Evolutionary conservation across 1,140 invertebrate genomes (phyloP), one percentile per base, ranked within the genome.

Genomic region (Atopsyche davidsoni): DNA sequence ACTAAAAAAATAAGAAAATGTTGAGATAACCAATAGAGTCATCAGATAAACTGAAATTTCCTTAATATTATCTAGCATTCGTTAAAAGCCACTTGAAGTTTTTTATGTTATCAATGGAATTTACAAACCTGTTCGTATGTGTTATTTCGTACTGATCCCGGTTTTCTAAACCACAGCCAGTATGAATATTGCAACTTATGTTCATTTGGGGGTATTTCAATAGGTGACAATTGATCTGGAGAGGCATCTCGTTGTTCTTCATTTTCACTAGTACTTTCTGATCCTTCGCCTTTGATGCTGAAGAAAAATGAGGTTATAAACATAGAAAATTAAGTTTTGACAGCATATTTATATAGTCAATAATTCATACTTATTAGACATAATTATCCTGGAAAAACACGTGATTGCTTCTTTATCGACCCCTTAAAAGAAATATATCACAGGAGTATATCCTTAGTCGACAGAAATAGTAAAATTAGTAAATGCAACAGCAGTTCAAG

Each of bases 171-270:
- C 87, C 91, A 95, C 60, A 94, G 78, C 61, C 87, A 86, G 70
- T 95, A 95, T 32, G 83, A 81, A 75, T 87, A 92, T 67, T 95
- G 89, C 56, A 96, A 73, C 66, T 84, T 84, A 65, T 95, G 91
- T 64, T 95, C 87, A 51, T 83, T 80, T 57, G 81, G 24, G 14
- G 50, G 50, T 7, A 34, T 24, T 14, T 38, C 28, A 35, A 47
- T 34, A 10, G 49, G 49, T 9, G 55, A 52, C 28, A 46, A 38
- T 28, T 40, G 41, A 17, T 57, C 49, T 23, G 55, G 49, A 17
- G 55, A 45, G 14, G 14, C 25, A 19, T 52, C 46, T 16, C 39
- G 54, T 24, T 41, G 34, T 11, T 52, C 50, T 19, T 57, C 55
- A 43, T 45, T 52, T 22, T 51, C 49, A 45, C 35, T 57, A 16